Evolutionary conservation across 2,888 invertebrate species (phyloP), one percentile per base, ranked within the genome.

Genomic region (Crepidodera aurea): DNA sequence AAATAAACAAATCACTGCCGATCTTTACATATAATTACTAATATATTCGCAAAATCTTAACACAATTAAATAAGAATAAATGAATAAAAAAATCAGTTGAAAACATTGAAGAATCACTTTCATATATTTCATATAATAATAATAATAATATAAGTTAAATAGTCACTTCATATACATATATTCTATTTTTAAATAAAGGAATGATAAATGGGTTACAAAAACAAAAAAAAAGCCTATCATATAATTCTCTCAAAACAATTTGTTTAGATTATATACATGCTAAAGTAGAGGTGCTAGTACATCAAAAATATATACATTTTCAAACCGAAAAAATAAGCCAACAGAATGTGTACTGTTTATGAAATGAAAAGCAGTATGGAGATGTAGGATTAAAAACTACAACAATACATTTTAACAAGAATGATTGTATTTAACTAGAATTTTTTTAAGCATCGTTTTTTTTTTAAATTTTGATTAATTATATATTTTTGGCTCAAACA

Each of bases 111-210:
- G 37, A 57, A 57, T 57, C 57, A 62, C 59, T 54, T 48, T 50
- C 44, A 56, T 53, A 58, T 58, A 58, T 51, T 46, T 34, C 50
- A 57, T 59, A 50, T 55, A 51, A 62, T 62, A 22, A 57, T 62
- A 65, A 50, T 55, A 51, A 62, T 62, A 22, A 57, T 62, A 65
- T 62, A 65, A 65, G 62, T 66, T 66, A 64, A 64, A 60, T 56
- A 58, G 62, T 60, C 55, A 59, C 55, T 51, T 60, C 62, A 62
- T 64, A 62, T 62, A 65, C 59, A 67, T 56, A 62, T 64, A 64
- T 66, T n/a, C 56, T 64, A 64, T 64, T 48, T 60, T 57, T 60
- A 61, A 61, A 64, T 58, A 61, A 50, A 60, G 57, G 60, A 64
- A 60, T 64, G 64, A 60, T 60, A 64, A 61, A 59, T 53, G 40